Percentiles rank a stretch among this genome's conserved stretches.
These are phyloP conservation scores for Ophion slaviceki DNA, from an alignment of 2,888 invertebrate genomes.

Conservation along the genomic window DNA sequence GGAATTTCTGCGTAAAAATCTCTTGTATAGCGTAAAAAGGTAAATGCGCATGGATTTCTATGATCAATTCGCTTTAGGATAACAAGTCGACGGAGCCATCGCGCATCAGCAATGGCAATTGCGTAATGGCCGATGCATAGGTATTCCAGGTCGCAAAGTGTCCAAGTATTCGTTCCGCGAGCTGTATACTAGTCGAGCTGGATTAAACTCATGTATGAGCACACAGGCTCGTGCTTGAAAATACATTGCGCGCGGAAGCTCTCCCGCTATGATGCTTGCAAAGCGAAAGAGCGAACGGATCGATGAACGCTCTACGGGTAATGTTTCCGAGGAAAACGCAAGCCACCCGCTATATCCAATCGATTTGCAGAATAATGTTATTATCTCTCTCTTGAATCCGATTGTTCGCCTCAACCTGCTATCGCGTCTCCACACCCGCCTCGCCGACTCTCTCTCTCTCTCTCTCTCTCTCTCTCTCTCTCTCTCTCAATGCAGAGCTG, in stretches of 20 bases:
- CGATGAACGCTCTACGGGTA: constrained; percentile 60
- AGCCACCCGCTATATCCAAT: constrained; percentile 49
- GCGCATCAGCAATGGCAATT: constrained; percentile 43
- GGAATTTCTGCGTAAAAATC: no score
- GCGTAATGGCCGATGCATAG: constrained; percentile 27
- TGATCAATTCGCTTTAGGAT: no score
- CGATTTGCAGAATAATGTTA: constrained; percentile 65
- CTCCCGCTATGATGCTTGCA: constrained; percentile 17
- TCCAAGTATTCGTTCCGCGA: constrained; percentile 38
- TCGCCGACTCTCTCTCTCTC: not conserved
- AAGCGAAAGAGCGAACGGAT: constrained; percentile 33
- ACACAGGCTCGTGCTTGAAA: constrained; percentile 9
- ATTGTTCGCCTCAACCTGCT: constrained; percentile 62
- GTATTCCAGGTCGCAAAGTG: constrained; percentile 11
- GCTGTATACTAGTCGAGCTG: constrained; percentile 14
- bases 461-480: constrained; percentile 21
- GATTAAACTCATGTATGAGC: not conserved
- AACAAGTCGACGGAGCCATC: not conserved
- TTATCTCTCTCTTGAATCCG: constrained; percentile 62
- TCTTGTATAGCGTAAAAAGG: no score
- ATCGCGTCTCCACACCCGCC: constrained; percentile 45
- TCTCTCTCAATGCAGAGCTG: constrained; percentile 10
- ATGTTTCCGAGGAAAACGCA: constrained; percentile 52
- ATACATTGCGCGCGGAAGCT: constrained; percentile 33
- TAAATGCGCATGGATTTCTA: no score